phyloP scores from a whole-genome alignment of 2,797 vertebrate species.

The Manis javanica region DNA sequence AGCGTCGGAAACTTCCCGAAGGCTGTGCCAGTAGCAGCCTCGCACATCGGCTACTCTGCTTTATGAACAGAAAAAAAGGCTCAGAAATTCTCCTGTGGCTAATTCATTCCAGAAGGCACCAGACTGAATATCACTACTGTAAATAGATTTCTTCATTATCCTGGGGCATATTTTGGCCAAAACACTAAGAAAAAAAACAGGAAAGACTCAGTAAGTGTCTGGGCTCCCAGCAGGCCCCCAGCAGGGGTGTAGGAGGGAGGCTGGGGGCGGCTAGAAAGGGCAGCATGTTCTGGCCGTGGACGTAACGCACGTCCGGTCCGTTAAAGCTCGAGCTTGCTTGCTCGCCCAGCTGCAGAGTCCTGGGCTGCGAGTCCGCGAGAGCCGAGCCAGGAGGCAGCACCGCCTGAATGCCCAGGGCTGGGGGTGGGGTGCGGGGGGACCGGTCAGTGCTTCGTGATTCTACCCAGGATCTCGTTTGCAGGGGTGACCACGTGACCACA shows the following conservation, averaged over 20 bases:
- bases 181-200: conserved; percentile 63
- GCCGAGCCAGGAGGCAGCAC: fast-evolving
- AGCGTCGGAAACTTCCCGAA: not conserved
- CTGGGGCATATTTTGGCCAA: conserved; percentile 78
- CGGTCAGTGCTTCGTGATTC: fast-evolving
- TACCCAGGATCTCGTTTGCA: fast-evolving
- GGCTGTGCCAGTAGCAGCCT: not conserved
- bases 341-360: fast-evolving
- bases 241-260: not conserved
- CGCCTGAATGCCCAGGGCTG: fast-evolving
- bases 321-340: not conserved
- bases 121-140: conserved; percentile 77
- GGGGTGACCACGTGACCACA: not conserved
- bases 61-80: conserved; percentile 64
- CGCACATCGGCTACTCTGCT: not conserved
- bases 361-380: not conserved
- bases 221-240: conserved; percentile 38
- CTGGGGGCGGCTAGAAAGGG: conserved; percentile 37
- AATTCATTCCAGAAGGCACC: conserved; percentile 82
- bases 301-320: fast-evolving
- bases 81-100: conserved; percentile 69
- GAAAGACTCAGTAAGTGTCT: conserved; percentile 81
- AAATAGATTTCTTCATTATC: conserved; percentile 84
- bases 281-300: not conserved
- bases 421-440: fast-evolving